Percentiles rank a stretch among this genome's conserved stretches.
Conservation (phyloP, 2,113 vertebrate species). For the Oreochromis aureus region DNA sequence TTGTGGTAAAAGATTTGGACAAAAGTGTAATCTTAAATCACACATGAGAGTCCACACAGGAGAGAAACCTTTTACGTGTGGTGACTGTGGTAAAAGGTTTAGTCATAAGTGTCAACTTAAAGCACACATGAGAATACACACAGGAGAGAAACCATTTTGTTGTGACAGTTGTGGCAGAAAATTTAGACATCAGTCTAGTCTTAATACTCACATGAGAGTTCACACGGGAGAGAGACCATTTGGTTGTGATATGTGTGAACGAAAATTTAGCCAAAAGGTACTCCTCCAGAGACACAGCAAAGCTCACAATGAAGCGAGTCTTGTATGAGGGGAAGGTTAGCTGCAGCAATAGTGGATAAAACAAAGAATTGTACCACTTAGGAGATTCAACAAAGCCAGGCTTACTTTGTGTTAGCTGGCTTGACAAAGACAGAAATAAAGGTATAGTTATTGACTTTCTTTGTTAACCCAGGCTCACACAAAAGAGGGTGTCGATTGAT, state of each 20-base stretch:
- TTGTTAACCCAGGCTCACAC: background rate
- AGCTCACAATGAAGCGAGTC: background rate
- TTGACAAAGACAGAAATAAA: no score
- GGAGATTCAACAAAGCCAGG: no score
- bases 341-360: background rate
- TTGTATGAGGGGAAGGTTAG: background rate
- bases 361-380: no score
- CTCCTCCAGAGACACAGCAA: background rate
- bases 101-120: no score
- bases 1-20: background rate
- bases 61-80: background rate
- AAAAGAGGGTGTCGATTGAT: background rate
- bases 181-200: background rate
- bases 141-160: background rate
- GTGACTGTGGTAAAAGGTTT: background rate
- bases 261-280: background rate
- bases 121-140: background rate
- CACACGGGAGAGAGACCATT: no score
- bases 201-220: no score
- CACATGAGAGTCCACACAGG: background rate
- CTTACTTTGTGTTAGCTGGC: background rate
- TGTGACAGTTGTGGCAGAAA: background rate
- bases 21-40: background rate
- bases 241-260: background rate
- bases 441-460: no score